Conservation (phyloP, 1,140 invertebrate genomes). For the Bombus balteatus region DNA sequence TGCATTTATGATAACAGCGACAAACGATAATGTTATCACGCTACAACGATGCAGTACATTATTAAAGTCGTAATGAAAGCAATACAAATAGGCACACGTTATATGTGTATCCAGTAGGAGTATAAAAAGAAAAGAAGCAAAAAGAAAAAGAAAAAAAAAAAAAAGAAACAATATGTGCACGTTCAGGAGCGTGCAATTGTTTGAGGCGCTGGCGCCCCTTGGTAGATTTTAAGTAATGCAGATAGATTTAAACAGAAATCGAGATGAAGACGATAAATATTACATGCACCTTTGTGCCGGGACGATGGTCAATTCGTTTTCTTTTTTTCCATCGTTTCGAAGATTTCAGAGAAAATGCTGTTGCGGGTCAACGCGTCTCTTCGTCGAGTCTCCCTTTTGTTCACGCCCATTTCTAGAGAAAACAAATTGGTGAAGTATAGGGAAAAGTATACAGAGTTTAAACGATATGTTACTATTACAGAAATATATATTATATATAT, state of each 20-base stretch:
- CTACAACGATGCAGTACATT: neutral
- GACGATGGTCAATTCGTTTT: constrained; percentile 6
- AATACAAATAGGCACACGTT: constrained; percentile 22
- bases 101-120: constrained; percentile 16
- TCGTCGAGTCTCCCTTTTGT: constrained; percentile 28
- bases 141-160: neutral
- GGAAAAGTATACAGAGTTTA: constrained; percentile 28
- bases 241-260: neutral
- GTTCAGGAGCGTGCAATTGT: constrained; percentile 32
- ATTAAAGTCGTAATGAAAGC: constrained; percentile 20
- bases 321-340: constrained; percentile 40
- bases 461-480: constrained; percentile 36
- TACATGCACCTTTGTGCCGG: neutral
- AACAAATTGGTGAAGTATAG: constrained; percentile 10
- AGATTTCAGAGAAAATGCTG: constrained; percentile 37
- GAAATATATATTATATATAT: no score
- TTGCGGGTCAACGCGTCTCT: constrained; percentile 63
- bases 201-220: constrained; percentile 75
- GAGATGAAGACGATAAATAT: neutral
- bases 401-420: constrained; percentile 51
- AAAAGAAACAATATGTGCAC: neutral
- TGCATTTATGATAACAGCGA: constrained; percentile 10
- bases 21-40: constrained; percentile 40
- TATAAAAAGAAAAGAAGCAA: neutral
- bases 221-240: constrained; percentile 67